phyloP scores from a whole-genome alignment of 2,113 vertebrate genomes.

The Malurus elegans region DNA sequence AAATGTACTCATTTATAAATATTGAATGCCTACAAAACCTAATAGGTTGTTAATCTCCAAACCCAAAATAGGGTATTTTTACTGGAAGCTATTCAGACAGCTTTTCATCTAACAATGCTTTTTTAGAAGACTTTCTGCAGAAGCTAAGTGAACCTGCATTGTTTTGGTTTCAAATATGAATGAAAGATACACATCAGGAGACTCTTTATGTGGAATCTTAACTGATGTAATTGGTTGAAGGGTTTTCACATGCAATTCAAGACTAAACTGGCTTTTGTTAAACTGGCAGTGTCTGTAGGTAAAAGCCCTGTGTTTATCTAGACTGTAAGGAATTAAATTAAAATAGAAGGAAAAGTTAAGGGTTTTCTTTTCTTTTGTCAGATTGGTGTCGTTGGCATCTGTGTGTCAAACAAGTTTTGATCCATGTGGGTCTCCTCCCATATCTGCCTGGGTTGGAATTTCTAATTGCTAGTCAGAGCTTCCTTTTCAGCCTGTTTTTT shows the following conservation, averaged over 20 bases:
- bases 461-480: constrained; percentile 65
- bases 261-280: not conserved
- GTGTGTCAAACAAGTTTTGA: constrained; percentile 68
- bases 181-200: not conserved
- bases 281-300: not conserved
- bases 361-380: constrained; percentile 65
- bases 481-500: constrained; percentile 67
- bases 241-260: not conserved
- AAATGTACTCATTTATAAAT: not conserved
- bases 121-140: not conserved
- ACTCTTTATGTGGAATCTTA: not conserved
- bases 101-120: not conserved
- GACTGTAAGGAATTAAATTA: constrained; percentile 44
- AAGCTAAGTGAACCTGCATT: not conserved
- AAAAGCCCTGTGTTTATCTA: constrained; percentile 34
- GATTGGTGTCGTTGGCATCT: constrained; percentile 68
- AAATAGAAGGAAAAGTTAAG: constrained; percentile 53
- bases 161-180: not conserved
- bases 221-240: not conserved
- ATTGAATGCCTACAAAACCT: not conserved
- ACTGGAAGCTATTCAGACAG: not conserved
- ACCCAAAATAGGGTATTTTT: not conserved
- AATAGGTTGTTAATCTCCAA: not conserved
- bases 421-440: constrained; percentile 66
- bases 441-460: constrained; percentile 65